phyloP scores from a whole-genome alignment of 1,140 invertebrate species.

The Streblospio benedicti region DNA sequence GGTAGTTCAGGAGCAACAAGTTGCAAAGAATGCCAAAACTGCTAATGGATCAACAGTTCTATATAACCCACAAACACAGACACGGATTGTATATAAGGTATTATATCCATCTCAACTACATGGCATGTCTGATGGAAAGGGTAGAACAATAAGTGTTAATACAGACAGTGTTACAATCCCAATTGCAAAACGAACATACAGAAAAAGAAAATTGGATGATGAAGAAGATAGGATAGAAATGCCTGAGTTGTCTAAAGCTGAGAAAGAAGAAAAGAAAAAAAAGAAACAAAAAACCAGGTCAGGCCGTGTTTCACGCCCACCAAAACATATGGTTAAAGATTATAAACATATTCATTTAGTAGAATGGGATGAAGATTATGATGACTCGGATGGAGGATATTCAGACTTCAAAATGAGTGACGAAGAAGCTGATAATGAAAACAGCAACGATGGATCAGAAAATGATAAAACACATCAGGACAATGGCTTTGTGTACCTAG shows the following conservation, averaged over 20 bases:
- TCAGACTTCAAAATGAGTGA: conserved; percentile 55
- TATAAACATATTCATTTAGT: conserved; percentile 58
- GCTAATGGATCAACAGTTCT: conserved; percentile 47
- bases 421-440: conserved; percentile 45
- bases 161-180: conserved; percentile 15
- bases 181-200: conserved; percentile 25
- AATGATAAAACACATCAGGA: no score
- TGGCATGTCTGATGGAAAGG: no score
- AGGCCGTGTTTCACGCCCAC: conserved; percentile 58
- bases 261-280: conserved; percentile 54
- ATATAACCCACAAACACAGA: conserved; percentile 53
- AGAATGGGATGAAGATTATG: conserved; percentile 55
- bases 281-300: conserved; percentile 54
- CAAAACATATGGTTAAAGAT: conserved; percentile 60
- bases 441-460: conserved; percentile 5
- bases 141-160: background rate
- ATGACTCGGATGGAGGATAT: conserved; percentile 60
- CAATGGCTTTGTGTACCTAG: no score
- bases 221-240: conserved; percentile 42
- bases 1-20: conserved; percentile 53
- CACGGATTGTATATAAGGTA: conserved; percentile 55
- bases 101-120: conserved; percentile 47
- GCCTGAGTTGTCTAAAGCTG: conserved; percentile 48
- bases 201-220: conserved; percentile 28
- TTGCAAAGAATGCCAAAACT: conserved; percentile 39